Evolutionary conservation across 2,113 vertebrate species (phyloP).

Genomic region (Carlito syrichta): DNA sequence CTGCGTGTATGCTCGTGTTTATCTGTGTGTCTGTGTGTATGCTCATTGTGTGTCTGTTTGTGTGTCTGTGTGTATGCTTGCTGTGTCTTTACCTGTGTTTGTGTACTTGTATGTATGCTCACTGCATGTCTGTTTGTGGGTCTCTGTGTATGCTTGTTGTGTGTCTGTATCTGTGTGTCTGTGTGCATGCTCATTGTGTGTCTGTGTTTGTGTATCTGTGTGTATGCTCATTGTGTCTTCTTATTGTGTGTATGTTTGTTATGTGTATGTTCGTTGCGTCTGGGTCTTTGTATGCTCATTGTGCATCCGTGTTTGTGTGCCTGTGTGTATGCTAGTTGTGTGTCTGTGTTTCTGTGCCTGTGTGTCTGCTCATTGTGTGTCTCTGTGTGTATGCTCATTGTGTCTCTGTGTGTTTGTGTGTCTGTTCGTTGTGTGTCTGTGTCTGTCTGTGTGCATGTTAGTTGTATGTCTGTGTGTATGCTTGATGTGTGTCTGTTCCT

Average conservation of each 20-base stretch:
- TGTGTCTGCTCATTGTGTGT: not conserved
- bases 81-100: too few relatives aligned
- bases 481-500: too few relatives aligned
- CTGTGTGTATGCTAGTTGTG: not conserved
- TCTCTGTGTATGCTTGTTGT: too few relatives aligned
- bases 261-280: too few relatives aligned
- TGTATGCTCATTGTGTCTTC: not conserved
- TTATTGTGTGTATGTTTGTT: too few relatives aligned
- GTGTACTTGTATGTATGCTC: too few relatives aligned
- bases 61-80: too few relatives aligned
- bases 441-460: not conserved
- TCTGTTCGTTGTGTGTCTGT: not conserved
- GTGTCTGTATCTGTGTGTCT: rapidly evolving
- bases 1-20: too few relatives aligned
- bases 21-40: too few relatives aligned
- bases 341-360: not conserved
- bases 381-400: rapidly evolving
- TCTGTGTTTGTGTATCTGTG: not conserved
- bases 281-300: not conserved
- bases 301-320: not conserved
- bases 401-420: not conserved
- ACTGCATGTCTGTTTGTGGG: too few relatives aligned
- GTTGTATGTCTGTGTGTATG: too few relatives aligned
- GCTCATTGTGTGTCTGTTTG: too few relatives aligned
- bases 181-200: rapidly evolving